Percentiles rank a stretch among this genome's conserved stretches.
These are phyloP conservation scores for Alviniconcha strummeri DNA, from an alignment of 2,888 invertebrate genomes.

Conservation along the genomic window DNA sequence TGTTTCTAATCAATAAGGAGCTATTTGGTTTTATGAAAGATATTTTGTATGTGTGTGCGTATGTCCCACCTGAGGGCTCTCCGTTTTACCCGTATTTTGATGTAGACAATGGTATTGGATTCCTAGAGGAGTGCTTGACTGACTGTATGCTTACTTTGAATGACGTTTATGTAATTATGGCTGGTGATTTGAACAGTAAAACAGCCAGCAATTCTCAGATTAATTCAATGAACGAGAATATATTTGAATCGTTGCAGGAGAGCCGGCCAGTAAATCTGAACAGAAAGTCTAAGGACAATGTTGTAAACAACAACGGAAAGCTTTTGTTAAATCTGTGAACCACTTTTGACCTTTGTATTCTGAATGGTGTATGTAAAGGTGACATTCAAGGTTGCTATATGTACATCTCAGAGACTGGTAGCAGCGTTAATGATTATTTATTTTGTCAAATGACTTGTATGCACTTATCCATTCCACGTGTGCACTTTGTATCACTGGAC, in stretches of 20 bases:
- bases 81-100: not conserved
- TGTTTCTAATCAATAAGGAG: not conserved
- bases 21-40: not conserved
- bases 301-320: not conserved
- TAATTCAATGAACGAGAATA: too few relatives aligned
- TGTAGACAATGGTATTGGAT: not conserved
- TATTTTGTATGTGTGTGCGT: constrained; percentile 4
- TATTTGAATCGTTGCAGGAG: not conserved
- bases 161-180: not conserved
- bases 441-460: not conserved
- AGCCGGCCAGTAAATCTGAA: not conserved
- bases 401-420: not conserved
- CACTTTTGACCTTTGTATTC: not conserved
- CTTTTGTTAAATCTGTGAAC: not conserved
- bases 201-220: not conserved
- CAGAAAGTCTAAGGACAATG: not conserved
- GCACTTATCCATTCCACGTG: not conserved
- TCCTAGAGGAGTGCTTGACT: not conserved
- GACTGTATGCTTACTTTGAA: not conserved
- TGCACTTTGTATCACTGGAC: not conserved
- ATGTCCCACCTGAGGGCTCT: not conserved
- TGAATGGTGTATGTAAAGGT: not conserved
- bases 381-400: not conserved
- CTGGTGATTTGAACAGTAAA: not conserved
- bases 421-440: constrained; percentile 10